Percentiles rank a stretch among this genome's conserved stretches.
Evolutionary conservation across 2,888 invertebrate genomes (phyloP).

Genomic region (Drosophila rellima): DNA sequence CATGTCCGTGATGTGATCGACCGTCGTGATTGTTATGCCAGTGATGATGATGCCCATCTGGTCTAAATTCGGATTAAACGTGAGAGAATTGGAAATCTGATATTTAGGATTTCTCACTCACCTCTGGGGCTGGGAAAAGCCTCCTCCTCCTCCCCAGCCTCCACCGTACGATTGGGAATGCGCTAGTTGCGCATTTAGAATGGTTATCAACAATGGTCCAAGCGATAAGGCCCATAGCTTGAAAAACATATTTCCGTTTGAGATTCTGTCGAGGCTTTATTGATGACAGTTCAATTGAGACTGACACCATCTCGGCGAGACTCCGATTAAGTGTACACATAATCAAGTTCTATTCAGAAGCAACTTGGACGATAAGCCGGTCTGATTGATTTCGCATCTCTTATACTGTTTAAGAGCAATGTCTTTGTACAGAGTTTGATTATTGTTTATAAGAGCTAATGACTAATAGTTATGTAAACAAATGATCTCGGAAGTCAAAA

Average conservation of each 20-base stretch:
- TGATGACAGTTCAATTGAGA: constrained; percentile 39
- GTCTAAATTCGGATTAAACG: background rate
- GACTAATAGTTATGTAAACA: constrained; percentile 11
- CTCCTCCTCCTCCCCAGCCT: constrained; percentile 6
- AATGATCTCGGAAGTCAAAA: constrained; percentile 14
- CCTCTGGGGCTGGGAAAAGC: constrained; percentile 25
- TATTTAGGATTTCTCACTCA: background rate
- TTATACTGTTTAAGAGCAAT: constrained; percentile 21
- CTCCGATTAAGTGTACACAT: constrained; percentile 5
- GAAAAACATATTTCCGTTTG: constrained; percentile 41
- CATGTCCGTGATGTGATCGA: constrained; percentile 19
- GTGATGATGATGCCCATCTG: constrained; percentile 17
- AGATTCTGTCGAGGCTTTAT: background rate
- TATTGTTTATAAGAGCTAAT: constrained; percentile 6
- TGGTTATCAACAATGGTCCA: constrained; percentile 53
- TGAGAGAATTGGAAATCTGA: background rate
- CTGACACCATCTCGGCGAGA: constrained; percentile 31
- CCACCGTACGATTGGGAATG: constrained; percentile 32
- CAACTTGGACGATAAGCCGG: constrained; percentile 37
- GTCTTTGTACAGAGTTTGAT: background rate
- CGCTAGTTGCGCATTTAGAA: constrained; percentile 52
- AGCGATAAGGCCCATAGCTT: constrained; percentile 57
- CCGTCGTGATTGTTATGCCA: constrained; percentile 3
- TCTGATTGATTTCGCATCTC: constrained; percentile 3
- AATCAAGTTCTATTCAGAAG: background rate